Evolutionary conservation across 2,888 invertebrate genomes (phyloP).

Genomic region (Sarcophaga caerulescens): DNA sequence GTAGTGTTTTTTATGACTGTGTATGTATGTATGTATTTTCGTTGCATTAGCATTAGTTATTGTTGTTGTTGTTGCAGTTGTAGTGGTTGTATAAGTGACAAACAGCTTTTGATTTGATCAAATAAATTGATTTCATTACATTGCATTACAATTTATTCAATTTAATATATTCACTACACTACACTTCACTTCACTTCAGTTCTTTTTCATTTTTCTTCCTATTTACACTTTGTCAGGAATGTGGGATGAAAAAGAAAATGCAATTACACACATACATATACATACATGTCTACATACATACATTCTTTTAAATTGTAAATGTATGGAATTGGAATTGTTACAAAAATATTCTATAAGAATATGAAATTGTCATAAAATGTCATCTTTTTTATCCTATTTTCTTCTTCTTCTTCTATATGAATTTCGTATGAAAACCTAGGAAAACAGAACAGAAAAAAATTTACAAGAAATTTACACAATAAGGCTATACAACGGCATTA

Average conservation of each 20-base stretch:
- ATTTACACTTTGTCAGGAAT: neutral
- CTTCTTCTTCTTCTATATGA: neutral
- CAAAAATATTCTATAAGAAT: slow-evolving; percentile 13
- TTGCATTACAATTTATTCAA: slow-evolving; percentile 54
- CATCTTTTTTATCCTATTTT: too few relatives aligned
- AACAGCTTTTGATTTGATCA: slow-evolving; percentile 68
- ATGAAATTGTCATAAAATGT: slow-evolving; percentile 45
- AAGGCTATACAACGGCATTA: neutral
- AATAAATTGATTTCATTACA: slow-evolving; percentile 68
- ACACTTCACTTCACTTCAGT: neutral
- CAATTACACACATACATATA: neutral
- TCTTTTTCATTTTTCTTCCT: neutral
- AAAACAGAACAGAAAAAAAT: neutral
- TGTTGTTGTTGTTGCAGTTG: neutral
- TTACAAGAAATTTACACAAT: neutral
- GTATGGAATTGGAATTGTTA: neutral
- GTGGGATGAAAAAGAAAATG: neutral
- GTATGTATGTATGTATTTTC: neutral
- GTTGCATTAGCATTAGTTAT: neutral
- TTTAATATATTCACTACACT: slow-evolving; percentile 46
- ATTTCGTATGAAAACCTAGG: neutral
- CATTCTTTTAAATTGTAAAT: neutral
- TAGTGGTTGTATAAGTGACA: slow-evolving; percentile 51
- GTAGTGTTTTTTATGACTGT: neutral
- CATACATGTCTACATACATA: neutral